These are phyloP conservation scores for Sipha maydis DNA, from an alignment of 2,888 invertebrate species.

Conservation along the genomic window DNA sequence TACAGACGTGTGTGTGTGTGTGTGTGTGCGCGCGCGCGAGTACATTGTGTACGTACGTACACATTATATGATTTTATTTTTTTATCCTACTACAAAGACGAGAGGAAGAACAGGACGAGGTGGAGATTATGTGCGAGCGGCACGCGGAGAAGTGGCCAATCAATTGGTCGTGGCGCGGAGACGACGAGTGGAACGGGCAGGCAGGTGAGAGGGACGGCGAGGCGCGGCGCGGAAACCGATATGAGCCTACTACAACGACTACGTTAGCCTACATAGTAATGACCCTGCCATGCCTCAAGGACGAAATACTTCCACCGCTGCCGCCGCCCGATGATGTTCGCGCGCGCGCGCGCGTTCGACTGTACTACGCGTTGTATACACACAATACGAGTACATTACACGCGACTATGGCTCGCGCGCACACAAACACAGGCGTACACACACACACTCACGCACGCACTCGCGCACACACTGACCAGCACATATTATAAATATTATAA, in stretches of 20 bases:
- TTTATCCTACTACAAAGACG: background rate
- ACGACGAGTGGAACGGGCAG: background rate
- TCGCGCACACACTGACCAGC: too few relatives aligned
- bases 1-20: background rate
- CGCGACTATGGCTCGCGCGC: background rate
- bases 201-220: slow-evolving; percentile 10
- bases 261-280: slow-evolving; percentile 59
- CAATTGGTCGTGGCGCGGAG: background rate
- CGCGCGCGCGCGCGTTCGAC: background rate
- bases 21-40: too few relatives aligned
- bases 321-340: background rate
- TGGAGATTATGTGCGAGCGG: background rate
- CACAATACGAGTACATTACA: background rate
- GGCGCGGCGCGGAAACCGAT: slow-evolving; percentile 7
- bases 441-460: too few relatives aligned
- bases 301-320: slow-evolving; percentile 51
- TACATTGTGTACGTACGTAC: background rate
- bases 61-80: background rate
- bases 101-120: background rate
- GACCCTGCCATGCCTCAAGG: slow-evolving; percentile 60
- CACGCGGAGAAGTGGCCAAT: slow-evolving; percentile 21
- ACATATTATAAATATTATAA: too few relatives aligned
- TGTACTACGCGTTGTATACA: background rate
- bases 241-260: slow-evolving; percentile 52
- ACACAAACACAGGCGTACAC: background rate